These are phyloP conservation scores for Drosophila yakuba DNA, from an alignment of 1,140 invertebrate genomes.

Conservation along the genomic window DNA sequence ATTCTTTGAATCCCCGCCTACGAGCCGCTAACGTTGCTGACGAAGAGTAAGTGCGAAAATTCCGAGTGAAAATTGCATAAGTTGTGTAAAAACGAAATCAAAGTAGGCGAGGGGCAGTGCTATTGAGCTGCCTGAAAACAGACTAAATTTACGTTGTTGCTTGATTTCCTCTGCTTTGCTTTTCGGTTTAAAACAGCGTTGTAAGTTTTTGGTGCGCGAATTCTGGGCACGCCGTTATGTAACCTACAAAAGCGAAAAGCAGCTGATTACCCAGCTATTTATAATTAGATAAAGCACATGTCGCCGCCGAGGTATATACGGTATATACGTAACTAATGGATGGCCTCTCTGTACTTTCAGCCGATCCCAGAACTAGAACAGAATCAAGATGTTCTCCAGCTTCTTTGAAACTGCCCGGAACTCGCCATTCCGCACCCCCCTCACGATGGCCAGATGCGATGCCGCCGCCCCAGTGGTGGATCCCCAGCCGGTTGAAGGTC, in stretches of 20 bases:
- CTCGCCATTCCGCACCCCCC: constrained; percentile 90
- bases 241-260: constrained; percentile 61
- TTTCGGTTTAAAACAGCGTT: not conserved
- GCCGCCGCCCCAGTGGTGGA: constrained; percentile 68
- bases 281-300: constrained; percentile 60
- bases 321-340: constrained; percentile 5
- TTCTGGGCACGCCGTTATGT: constrained; percentile 67
- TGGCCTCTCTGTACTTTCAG: constrained; percentile 28
- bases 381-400: constrained; percentile 88
- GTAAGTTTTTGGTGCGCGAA: constrained; percentile 3
- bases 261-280: constrained; percentile 55
- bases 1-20: constrained; percentile 34
- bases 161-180: not conserved
- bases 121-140: not conserved
- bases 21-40: constrained; percentile 29
- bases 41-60: constrained; percentile 46
- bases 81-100: constrained; percentile 8
- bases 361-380: constrained; percentile 7
- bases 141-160: constrained; percentile 14
- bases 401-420: constrained; percentile 90
- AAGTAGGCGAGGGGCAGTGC: constrained; percentile 1
- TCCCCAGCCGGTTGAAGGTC: constrained; percentile 85
- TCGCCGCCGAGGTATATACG: not conserved
- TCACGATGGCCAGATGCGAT: constrained; percentile 88
- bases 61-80: constrained; percentile 28